Evolutionary conservation across 2,113 vertebrate species (phyloP).

Genomic region (Dicaeum eximium): DNA sequence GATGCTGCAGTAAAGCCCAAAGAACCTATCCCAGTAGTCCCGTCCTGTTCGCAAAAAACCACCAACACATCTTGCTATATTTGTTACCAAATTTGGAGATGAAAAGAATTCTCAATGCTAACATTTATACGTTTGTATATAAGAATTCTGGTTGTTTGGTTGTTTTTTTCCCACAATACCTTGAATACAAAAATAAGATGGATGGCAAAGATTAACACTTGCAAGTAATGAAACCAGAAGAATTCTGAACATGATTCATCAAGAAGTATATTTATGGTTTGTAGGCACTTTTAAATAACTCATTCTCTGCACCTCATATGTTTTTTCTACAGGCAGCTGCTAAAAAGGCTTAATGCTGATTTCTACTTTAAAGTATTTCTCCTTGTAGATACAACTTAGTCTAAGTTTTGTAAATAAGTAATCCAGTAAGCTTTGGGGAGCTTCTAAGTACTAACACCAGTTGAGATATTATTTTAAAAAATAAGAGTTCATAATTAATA

Average conservation of each 20-base stretch:
- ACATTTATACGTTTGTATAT: not conserved
- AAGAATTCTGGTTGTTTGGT: not conserved
- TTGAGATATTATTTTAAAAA: not conserved
- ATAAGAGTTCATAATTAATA: not conserved
- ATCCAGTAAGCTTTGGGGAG: not conserved
- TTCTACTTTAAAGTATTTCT: slow-evolving; percentile 6
- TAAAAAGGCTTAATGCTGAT: slow-evolving; percentile 1
- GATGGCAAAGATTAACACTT: not conserved
- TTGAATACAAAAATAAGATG: not conserved
- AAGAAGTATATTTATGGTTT: not conserved
- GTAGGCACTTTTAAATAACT: not conserved
- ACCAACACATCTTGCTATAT: not conserved
- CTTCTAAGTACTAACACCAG: not conserved
- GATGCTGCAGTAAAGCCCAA: no score
- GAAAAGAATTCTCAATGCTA: not conserved
- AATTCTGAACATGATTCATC: not conserved
- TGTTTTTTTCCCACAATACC: not conserved
- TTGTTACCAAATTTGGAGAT: not conserved
- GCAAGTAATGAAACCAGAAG: slow-evolving; percentile 1
- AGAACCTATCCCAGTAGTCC: no score
- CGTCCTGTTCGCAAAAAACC: no score
- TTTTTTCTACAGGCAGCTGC: not conserved
- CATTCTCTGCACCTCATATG: not conserved
- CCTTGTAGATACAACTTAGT: not conserved
- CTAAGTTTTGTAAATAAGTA: slow-evolving; percentile 5